A percentile compares a stretch with the other conserved stretches of the same genome.
Evolutionary conservation across 2,797 vertebrate species (phyloP).

Genomic region (Lateolabrax maculatus): DNA sequence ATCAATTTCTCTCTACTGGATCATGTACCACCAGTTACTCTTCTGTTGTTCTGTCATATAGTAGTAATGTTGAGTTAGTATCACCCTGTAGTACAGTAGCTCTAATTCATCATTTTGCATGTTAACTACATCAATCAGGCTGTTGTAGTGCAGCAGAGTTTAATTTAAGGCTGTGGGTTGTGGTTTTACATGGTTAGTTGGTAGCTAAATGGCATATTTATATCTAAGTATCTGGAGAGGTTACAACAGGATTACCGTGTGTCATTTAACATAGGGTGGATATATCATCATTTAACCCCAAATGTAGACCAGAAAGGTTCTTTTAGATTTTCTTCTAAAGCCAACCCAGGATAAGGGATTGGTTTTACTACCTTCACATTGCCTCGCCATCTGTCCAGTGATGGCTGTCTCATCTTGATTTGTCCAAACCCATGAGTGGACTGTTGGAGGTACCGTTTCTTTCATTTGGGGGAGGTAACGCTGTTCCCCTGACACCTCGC

Average conservation of each 20-base stretch:
- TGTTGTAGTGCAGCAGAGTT: conserved; percentile 1
- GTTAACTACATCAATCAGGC: conserved; percentile 24
- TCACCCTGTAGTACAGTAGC: conserved; percentile 46
- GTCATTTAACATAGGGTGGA: conserved; percentile 62
- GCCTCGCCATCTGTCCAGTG: conserved; percentile 65
- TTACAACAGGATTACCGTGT: conserved; percentile 38
- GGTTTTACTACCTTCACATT: conserved; percentile 65
- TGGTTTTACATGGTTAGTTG: conserved; percentile 20
- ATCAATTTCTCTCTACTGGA: not conserved
- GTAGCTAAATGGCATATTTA: conserved; percentile 41
- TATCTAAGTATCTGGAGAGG: conserved; percentile 16
- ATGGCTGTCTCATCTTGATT: conserved; percentile 67
- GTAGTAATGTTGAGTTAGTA: conserved; percentile 4
- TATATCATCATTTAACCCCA: conserved; percentile 61
- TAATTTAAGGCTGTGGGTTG: conserved; percentile 11
- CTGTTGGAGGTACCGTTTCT: conserved; percentile 74
- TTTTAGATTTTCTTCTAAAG: conserved; percentile 68
- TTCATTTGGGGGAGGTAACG: conserved; percentile 72
- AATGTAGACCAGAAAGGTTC: conserved; percentile 47
- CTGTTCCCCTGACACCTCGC: conserved; percentile 63
- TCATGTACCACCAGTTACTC: conserved; percentile 1
- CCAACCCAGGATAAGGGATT: conserved; percentile 63
- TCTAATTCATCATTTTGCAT: conserved; percentile 63
- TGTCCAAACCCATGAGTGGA: conserved; percentile 66
- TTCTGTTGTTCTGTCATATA: not conserved